Evolutionary conservation across 1,140 invertebrate genomes (phyloP).

Genomic region (Drosophila nikananu): DNA sequence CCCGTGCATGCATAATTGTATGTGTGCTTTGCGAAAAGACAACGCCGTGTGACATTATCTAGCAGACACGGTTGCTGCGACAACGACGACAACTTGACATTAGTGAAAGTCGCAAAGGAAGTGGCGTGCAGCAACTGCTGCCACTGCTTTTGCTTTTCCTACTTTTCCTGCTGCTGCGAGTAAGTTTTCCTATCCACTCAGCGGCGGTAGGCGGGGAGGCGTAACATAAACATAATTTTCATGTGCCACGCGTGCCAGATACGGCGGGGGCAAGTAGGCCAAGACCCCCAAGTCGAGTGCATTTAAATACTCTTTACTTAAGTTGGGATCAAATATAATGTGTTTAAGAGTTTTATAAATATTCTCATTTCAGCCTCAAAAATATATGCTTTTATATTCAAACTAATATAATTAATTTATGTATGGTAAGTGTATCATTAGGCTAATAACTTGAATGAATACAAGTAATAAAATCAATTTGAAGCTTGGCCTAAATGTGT

Average conservation of each 20-base stretch:
- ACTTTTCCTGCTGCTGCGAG: constrained; percentile 18
- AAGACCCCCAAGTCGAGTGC: constrained; percentile 17
- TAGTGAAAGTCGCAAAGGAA: constrained; percentile 82
- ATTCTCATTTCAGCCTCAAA: too few relatives aligned
- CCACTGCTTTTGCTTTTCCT: constrained; percentile 14
- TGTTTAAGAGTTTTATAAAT: too few relatives aligned
- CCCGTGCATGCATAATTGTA: constrained; percentile 23
- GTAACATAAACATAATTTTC: constrained; percentile 80
- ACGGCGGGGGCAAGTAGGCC: constrained; percentile 23
- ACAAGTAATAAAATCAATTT: background rate
- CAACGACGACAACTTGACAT: constrained; percentile 79
- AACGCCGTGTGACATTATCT: constrained; percentile 75
- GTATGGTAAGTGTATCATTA: background rate
- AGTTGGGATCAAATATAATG: background rate
- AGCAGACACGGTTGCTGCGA: constrained; percentile 74
- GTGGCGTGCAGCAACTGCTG: constrained; percentile 71
- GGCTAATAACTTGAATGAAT: background rate
- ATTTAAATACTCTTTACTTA: constrained; percentile 15
- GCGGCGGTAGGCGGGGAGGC: constrained; percentile 6
- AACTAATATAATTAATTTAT: background rate
- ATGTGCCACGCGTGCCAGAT: constrained; percentile 68
- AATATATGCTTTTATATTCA: background rate
- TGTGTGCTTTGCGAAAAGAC: constrained; percentile 36
- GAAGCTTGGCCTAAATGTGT: background rate
- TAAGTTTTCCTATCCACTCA: constrained; percentile 21